A percentile compares a stretch with the other conserved stretches of the same genome.
These are phyloP conservation scores for Gastrophysa polygoni DNA, from an alignment of 2,888 invertebrate genomes.

Conservation along the genomic window DNA sequence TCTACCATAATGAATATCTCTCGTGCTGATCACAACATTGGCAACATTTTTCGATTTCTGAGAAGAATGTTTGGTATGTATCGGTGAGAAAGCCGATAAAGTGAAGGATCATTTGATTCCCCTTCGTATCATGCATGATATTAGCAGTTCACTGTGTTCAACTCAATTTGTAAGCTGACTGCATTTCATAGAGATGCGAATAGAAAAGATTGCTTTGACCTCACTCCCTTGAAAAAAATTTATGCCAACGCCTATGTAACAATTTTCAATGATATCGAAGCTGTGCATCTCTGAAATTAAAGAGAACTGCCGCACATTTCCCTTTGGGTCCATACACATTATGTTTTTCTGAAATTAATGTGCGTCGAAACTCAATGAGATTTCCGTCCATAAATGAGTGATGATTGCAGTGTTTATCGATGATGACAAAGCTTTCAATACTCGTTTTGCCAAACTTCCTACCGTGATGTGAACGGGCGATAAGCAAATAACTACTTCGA, in stretches of 20 bases:
- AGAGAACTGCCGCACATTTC: conserved; percentile 8
- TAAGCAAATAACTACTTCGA: neutral
- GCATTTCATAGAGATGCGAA: no score
- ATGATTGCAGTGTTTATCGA: neutral
- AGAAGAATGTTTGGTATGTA: no score
- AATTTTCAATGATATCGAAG: conserved; percentile 2
- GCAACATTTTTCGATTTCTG: no score
- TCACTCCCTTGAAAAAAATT: neutral
- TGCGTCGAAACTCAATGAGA: neutral
- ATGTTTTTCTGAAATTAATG: neutral
- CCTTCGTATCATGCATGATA: no score
- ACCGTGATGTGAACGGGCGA: neutral
- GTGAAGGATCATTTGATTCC: no score
- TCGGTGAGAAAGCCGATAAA: no score
- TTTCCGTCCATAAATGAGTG: neutral
- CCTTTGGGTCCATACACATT: conserved; percentile 4
- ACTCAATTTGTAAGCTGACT: no score
- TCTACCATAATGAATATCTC: no score
- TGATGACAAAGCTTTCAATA: neutral
- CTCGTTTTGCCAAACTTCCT: neutral
- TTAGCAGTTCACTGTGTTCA: no score
- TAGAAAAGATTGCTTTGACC: no score
- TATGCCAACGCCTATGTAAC: neutral
- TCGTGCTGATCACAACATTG: no score
- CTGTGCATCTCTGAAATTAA: conserved; percentile 13